Evolutionary conservation across 1,140 invertebrate genomes (phyloP), one percentile per base, ranked within the genome.

Genomic region (Euura lappo): DNA sequence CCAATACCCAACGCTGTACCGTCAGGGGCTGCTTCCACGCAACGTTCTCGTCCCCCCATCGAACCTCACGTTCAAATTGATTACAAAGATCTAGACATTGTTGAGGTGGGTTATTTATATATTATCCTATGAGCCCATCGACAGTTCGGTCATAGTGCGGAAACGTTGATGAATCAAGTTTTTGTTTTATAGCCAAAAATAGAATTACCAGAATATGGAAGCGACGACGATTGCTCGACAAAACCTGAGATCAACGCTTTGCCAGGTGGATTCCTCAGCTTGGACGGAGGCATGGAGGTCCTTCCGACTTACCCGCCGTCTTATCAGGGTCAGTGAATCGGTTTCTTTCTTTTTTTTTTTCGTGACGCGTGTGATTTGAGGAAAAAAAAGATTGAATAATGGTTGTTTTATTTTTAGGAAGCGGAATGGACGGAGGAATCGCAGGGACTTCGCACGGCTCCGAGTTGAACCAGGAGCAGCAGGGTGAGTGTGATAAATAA

Each of bases 131-230:
- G 28, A 28, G 28, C 28, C 28, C 28, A 28, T 28, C 1, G 28
- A 28, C 28, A 28, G n/a, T n/a, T n/a, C n/a, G 10, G 43, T 68
- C n/a, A 10, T 3, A 66, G 11, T 46, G n/a, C n/a, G n/a, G n/a
- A n/a, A n/a, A n/a, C n/a, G n/a, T n/a, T n/a, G n/a, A n/a, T 28
- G 28, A 28, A 28, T 28, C 1, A 28, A 28, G 28, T 28, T 10
- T 65, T 51, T 13, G 28, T 71, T 66, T 72, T 79, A 13, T 68
- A 89, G 86, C 89, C 89, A 77, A 91, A 91, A 87, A 74, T 90
- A 76, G 90, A 91, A 83, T 83, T 90, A 79, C 90, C 90, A 70
- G 90, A 91, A 78, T 91, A 90, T 84, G 85, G 88, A 76, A 90
- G 89, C 79, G 90, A 91, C 77, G 88, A 88, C 69, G 88, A 89